These are phyloP conservation scores for Nysson spinosus DNA, from an alignment of 2,888 invertebrate species.

Conservation along the genomic window DNA sequence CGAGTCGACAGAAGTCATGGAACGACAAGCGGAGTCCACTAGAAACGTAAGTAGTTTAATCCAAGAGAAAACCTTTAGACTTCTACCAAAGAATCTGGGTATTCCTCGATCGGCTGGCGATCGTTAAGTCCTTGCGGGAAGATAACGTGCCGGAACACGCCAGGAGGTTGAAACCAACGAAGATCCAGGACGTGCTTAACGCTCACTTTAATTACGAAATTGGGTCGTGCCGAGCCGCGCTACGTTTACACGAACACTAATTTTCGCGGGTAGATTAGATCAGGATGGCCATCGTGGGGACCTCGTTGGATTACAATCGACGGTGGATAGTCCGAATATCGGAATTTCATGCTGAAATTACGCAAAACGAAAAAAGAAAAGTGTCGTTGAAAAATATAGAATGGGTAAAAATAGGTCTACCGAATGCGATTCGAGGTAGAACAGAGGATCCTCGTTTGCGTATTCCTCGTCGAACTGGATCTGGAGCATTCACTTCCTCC, in stretches of 20 bases:
- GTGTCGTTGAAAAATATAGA: no score
- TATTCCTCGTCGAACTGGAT: slow-evolving; percentile 4
- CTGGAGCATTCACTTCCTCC: slow-evolving; percentile 2
- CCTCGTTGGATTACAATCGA: slow-evolving; percentile 28
- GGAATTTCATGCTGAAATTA: background rate
- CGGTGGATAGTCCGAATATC: slow-evolving; percentile 9
- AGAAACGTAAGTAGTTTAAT: slow-evolving; percentile 16
- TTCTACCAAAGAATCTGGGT: slow-evolving; percentile 4
- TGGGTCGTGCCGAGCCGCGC: slow-evolving; percentile 47
- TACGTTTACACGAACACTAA: slow-evolving; percentile 43
- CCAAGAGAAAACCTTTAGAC: slow-evolving; percentile 9
- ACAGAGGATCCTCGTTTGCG: slow-evolving; percentile 1
- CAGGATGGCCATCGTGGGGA: slow-evolving; percentile 41
- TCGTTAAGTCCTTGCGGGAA: background rate
- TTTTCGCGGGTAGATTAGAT: slow-evolving; percentile 53
- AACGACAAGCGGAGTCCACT: slow-evolving; percentile 10
- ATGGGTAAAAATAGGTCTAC: background rate
- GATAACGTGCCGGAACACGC: slow-evolving; percentile 15
- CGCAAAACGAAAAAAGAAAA: background rate
- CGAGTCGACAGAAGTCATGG: slow-evolving; percentile 28
- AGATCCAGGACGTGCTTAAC: slow-evolving; percentile 31
- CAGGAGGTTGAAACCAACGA: background rate
- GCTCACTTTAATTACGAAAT: slow-evolving; percentile 59
- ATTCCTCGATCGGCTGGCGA: slow-evolving; percentile 7
- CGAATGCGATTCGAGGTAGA: background rate